phyloP scores from a whole-genome alignment of 92 coral and sea anemone genomes.

The Porites divaricata region DNA sequence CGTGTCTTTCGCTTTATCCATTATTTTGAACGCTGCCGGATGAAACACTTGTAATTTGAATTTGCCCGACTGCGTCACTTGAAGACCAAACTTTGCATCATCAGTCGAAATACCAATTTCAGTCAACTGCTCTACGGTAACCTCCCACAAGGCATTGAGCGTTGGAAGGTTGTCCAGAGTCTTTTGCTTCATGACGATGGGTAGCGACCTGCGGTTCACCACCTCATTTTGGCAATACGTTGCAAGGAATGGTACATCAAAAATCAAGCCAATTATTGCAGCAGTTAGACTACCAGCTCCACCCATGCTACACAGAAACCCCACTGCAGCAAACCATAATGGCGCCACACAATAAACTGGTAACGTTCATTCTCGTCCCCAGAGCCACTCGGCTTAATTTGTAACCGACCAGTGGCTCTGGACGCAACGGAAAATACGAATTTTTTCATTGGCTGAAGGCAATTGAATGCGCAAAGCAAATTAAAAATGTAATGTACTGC shows the following conservation, averaged over 20 bases:
- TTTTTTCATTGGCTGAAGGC: too few species aligned
- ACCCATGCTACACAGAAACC: background rate
- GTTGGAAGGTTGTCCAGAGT: slow-evolving; percentile 9
- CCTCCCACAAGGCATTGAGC: slow-evolving; percentile 9
- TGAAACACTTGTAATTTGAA: slow-evolving; percentile 30
- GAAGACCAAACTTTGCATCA: background rate
- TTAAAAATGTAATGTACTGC: too few species aligned
- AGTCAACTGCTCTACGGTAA: slow-evolving; percentile 1
- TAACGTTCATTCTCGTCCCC: too few species aligned
- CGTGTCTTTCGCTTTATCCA: slow-evolving; percentile 24
- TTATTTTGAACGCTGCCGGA: slow-evolving; percentile 21
- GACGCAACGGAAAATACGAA: too few species aligned
- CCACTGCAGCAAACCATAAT: background rate
- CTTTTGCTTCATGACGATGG: slow-evolving; percentile 24
- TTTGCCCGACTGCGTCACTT: background rate
- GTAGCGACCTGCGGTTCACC: slow-evolving; percentile 29
- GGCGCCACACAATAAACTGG: slow-evolving; percentile 2
- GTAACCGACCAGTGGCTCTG: too few species aligned
- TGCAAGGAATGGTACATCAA: slow-evolving; percentile 3
- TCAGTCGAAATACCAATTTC: slow-evolving; percentile 13
- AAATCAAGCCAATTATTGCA: slow-evolving; percentile 6
- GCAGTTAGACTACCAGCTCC: slow-evolving; percentile 6
- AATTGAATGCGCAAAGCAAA: too few species aligned
- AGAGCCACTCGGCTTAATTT: too few species aligned
- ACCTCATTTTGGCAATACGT: slow-evolving; percentile 14